phyloP scores from a whole-genome alignment of 2,888 invertebrate species.

The Blastobasis lacticolella region DNA sequence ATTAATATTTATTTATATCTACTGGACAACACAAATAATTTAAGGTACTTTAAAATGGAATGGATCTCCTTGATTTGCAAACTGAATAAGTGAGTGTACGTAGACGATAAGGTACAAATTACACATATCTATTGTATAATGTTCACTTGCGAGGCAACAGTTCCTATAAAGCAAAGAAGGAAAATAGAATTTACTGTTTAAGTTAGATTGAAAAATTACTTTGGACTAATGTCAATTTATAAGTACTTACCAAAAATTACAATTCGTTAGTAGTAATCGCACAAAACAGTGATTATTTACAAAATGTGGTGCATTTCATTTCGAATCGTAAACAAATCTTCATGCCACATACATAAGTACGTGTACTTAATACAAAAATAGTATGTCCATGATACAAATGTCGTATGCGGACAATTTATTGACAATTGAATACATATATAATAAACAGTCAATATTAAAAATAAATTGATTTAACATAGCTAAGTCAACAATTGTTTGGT shows the following conservation, averaged over 20 bases:
- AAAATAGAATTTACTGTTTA: too few species aligned
- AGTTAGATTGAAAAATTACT: too few species aligned
- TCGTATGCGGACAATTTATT: not conserved
- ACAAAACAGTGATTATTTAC: conserved; percentile 41
- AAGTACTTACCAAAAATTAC: conserved; percentile 56
- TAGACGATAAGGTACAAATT: conserved; percentile 15
- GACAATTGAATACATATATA: not conserved
- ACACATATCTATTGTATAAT: conserved; percentile 9
- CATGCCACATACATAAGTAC: conserved; percentile 23
- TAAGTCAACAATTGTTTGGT: conserved; percentile 20
- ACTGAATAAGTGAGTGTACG: too few species aligned
- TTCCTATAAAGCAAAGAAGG: too few species aligned
- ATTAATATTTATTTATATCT: conserved; percentile 17
- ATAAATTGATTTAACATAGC: conserved; percentile 36
- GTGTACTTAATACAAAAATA: not conserved
- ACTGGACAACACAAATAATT: conserved; percentile 29
- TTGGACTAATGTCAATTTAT: conserved; percentile 13
- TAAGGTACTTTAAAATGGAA: conserved; percentile 9
- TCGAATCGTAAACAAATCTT: conserved; percentile 19
- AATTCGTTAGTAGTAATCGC: conserved; percentile 36
- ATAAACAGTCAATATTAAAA: conserved; percentile 24
- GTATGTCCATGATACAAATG: not conserved
- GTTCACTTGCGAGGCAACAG: conserved; percentile 22
- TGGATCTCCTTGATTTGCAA: conserved; percentile 1
- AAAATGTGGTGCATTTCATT: conserved; percentile 28